Evolutionary conservation across 1,140 invertebrate genomes (phyloP).

Genomic region (Ceratosolen solmsi): DNA sequence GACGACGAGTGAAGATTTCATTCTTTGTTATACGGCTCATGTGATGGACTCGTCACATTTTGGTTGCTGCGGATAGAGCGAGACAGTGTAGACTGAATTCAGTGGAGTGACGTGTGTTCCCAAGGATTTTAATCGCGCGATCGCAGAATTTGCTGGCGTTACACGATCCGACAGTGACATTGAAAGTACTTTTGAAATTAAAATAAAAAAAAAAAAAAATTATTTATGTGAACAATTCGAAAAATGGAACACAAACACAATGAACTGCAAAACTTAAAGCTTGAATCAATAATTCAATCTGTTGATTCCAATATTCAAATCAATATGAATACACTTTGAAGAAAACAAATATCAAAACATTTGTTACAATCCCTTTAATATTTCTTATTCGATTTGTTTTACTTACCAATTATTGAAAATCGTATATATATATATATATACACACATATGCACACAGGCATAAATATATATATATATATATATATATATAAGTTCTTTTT

Average conservation of each 20-base stretch:
- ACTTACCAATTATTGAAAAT: neutral
- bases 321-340: no score
- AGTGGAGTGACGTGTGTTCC: neutral
- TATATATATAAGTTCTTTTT: neutral
- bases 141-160: neutral
- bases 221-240: neutral
- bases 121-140: conserved; percentile 2
- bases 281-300: no score
- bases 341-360: no score
- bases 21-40: neutral
- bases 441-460: no score
- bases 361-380: neutral
- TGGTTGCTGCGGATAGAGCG: conserved; percentile 5
- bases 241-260: neutral
- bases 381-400: neutral
- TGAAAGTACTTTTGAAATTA: no score
- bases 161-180: conserved; percentile 1
- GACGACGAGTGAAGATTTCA: conserved; percentile 7
- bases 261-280: neutral
- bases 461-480: neutral
- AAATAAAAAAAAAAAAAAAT: no score
- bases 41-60: conserved; percentile 7
- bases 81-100: neutral
- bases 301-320: no score
- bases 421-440: neutral